A percentile compares a stretch with the other conserved stretches of the same genome.
phyloP scores from a whole-genome alignment of 2,888 invertebrate genomes.

The Sympetrum striolatum region DNA sequence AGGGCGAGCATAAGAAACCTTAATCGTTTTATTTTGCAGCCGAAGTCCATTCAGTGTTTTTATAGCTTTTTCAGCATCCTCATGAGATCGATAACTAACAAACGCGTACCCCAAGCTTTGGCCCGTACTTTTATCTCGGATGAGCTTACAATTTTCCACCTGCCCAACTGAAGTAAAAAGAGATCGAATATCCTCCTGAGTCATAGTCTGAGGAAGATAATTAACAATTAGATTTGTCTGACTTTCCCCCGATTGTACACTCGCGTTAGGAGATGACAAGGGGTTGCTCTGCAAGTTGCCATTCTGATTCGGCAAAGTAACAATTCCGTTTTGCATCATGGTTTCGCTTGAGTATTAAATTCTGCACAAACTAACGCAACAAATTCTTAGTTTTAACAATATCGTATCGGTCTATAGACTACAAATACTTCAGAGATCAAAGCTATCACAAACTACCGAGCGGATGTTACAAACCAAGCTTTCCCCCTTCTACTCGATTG shows the following conservation, averaged over 20 bases:
- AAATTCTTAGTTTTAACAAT: not conserved
- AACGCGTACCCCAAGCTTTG: conserved; percentile 71
- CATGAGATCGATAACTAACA: conserved; percentile 67
- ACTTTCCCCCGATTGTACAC: conserved; percentile 55
- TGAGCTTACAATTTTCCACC: conserved; percentile 69
- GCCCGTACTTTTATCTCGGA: conserved; percentile 68
- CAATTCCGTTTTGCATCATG: conserved; percentile 38
- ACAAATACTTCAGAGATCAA: conserved; percentile 1
- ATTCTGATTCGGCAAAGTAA: conserved; percentile 33
- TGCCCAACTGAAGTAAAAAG: conserved; percentile 68
- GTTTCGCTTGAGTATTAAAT: conserved; percentile 6
- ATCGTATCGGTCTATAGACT: not conserved
- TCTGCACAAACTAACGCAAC: not conserved
- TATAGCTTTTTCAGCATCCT: conserved; percentile 69
- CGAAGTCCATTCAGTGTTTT: conserved; percentile 67
- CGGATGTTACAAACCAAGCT: conserved; percentile 42
- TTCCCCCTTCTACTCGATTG: conserved; percentile 35
- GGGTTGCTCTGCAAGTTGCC: conserved; percentile 26
- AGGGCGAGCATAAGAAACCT: conserved; percentile 59
- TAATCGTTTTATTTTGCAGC: conserved; percentile 68
- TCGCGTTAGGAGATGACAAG: conserved; percentile 20
- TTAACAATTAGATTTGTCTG: conserved; percentile 70
- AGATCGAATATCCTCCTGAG: conserved; percentile 67
- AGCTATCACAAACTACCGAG: not conserved
- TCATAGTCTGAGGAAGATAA: conserved; percentile 70